A percentile compares a stretch with the other conserved stretches of the same genome.
phyloP scores from a whole-genome alignment of 2,888 invertebrate species.

The Lasioglossum leucozonium region DNA sequence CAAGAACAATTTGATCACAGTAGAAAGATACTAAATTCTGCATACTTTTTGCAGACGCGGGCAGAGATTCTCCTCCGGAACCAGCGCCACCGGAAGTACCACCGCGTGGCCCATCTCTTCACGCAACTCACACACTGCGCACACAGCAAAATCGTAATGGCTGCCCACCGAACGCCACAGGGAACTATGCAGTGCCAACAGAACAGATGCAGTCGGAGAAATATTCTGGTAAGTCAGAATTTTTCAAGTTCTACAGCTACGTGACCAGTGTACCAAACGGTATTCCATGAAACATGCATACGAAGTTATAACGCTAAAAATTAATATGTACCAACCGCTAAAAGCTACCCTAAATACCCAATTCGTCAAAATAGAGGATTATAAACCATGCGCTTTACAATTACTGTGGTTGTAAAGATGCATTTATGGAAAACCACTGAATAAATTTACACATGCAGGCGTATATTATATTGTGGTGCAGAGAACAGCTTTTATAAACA shows the following conservation, averaged over 20 bases:
- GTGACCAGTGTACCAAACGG: background rate
- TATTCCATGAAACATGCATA: background rate
- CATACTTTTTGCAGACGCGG: conserved; percentile 85
- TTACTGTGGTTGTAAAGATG: background rate
- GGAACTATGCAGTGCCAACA: conserved; percentile 86
- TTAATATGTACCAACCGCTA: no score
- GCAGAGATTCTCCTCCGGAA: conserved; percentile 92
- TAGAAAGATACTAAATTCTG: background rate
- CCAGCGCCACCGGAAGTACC: conserved; percentile 95
- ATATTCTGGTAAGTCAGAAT: conserved; percentile 76
- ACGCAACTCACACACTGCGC: conserved; percentile 86
- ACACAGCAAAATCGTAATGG: conserved; percentile 84
- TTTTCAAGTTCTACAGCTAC: background rate
- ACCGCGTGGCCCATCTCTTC: conserved; percentile 93
- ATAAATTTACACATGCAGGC: background rate
- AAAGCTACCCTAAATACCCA: no score
- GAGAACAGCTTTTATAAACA: background rate
- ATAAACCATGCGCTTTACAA: background rate
- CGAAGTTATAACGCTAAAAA: background rate
- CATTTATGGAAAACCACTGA: background rate
- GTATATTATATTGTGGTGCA: background rate
- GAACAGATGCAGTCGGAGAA: conserved; percentile 79
- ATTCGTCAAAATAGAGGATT: background rate
- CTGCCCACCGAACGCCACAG: conserved; percentile 75
- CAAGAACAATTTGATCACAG: background rate